These are phyloP conservation scores for Lampris megalopsis DNA, from an alignment of 2,113 vertebrate species.

Conservation along the genomic window DNA sequence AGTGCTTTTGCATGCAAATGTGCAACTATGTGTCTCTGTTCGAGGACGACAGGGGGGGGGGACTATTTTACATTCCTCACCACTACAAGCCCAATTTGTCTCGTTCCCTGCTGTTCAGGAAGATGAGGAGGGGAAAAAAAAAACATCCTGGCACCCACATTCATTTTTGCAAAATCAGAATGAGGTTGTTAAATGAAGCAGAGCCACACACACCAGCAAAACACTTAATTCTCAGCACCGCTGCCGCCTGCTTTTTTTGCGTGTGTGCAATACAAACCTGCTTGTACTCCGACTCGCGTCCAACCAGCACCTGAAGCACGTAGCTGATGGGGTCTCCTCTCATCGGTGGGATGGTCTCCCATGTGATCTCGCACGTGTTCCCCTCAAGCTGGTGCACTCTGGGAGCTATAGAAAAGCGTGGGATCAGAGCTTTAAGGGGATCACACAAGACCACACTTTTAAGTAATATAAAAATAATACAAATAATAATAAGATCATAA, in stretches of 20 bases:
- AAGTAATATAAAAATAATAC: background rate
- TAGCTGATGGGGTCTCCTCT: conserved; percentile 94
- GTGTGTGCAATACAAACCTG: conserved; percentile 85
- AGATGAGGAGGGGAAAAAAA: background rate
- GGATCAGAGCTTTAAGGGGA: background rate
- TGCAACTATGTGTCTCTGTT: background rate
- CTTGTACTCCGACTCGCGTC: conserved; percentile 96
- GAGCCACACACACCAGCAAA: background rate
- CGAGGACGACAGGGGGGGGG: background rate
- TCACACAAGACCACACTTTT: background rate
- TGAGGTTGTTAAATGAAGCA: background rate
- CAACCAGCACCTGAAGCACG: conserved; percentile 92
- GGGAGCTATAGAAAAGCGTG: conserved; percentile 84
- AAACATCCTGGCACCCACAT: background rate
- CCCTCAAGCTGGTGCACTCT: conserved; percentile 94
- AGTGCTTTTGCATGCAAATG: background rate
- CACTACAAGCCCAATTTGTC: conserved; percentile 8
- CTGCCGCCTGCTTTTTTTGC: conserved; percentile 1
- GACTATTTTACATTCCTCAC: background rate
- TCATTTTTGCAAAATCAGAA: conserved; percentile 8
- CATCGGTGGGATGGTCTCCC: conserved; percentile 94
- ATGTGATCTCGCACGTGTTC: conserved; percentile 92
- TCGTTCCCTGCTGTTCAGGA: background rate
- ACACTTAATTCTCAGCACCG: background rate
- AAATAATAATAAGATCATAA: background rate